Evolutionary conservation across 2,888 invertebrate species (phyloP), one percentile per base, ranked within the genome.

Genomic region (Vandiemenella viatica): DNA sequence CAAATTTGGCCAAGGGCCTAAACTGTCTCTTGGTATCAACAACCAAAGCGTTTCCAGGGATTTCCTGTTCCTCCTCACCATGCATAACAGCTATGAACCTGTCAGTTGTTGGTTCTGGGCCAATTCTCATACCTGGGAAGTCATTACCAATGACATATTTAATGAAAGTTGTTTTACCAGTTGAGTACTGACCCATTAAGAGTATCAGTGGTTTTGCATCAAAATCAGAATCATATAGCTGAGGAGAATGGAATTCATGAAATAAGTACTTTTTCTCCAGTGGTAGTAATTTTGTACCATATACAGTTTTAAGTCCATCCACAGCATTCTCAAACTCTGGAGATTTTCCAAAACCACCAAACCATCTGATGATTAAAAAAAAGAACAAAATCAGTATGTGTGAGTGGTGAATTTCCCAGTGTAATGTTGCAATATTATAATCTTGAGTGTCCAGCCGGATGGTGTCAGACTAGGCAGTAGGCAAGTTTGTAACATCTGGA

Each of bases 201-300:
- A 97, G 70, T 57, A 97, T 93, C 95, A 97, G 95, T 0, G 97
- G 97, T 63, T 95, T 95, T 1, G 96, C 95, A 69, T 95, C 93
- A 65, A 98, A 97, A 68, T 98, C 97, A 0, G 96, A 88, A 64
- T 97, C 96, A 64, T 92, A 89, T 50, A 95, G 71, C 62, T 87
- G 85, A n/a, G 93, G 93, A 38, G 91, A 92, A 68, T 95, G 92
- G 67, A 93, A 95, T 63, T 93, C 93, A 65, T 93, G 91, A 67
- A 92, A 95, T 65, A 86, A 85, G 67, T 93, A 90, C 61, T 81
- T 80, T 60, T 80, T 79, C 66, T 95, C 93, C 58, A 95, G 70
- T 6, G 93, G 93, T 61, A 91, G 69, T 59, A 95, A 72, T 68
- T 93, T 95, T 59, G 81, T 79, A 67, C 77, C 88, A 69, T 96